A percentile compares a stretch with the other conserved stretches of the same genome.
Evolutionary conservation across 2,888 invertebrate genomes (phyloP).

Genomic region (Ypsolopha scabrella): DNA sequence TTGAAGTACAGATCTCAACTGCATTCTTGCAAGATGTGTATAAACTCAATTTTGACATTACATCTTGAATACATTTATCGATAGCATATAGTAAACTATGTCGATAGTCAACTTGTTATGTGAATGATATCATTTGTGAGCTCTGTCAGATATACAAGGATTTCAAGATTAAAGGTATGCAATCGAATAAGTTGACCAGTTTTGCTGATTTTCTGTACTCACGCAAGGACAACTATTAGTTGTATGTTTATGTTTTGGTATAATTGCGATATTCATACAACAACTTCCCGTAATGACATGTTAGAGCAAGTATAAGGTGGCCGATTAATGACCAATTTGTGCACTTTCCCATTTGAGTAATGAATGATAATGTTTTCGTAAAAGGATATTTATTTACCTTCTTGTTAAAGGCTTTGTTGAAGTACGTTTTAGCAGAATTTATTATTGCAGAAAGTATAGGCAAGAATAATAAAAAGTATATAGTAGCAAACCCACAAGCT

Average conservation of each 20-base stretch:
- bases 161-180: neutral
- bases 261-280: neutral
- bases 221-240: neutral
- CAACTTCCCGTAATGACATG: constrained; percentile 5
- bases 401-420: too few relatives aligned
- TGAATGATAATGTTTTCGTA: neutral
- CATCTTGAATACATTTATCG: too few relatives aligned
- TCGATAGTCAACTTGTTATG: too few relatives aligned
- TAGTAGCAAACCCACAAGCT: too few relatives aligned
- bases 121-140: too few relatives aligned
- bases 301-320: constrained; percentile 2
- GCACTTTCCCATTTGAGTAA: neutral
- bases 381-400: neutral
- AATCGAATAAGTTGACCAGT: neutral
- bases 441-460: too few relatives aligned
- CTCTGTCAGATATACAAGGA: neutral
- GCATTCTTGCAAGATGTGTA: too few relatives aligned
- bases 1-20: too few relatives aligned
- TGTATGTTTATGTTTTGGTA: neutral
- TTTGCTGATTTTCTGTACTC: neutral
- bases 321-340: constrained; percentile 3
- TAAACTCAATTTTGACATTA: too few relatives aligned
- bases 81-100: too few relatives aligned
- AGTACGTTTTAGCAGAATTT: too few relatives aligned
- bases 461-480: too few relatives aligned